Conservation (phyloP, 2,888 invertebrate genomes). For the Oasisia sp. region DNA sequence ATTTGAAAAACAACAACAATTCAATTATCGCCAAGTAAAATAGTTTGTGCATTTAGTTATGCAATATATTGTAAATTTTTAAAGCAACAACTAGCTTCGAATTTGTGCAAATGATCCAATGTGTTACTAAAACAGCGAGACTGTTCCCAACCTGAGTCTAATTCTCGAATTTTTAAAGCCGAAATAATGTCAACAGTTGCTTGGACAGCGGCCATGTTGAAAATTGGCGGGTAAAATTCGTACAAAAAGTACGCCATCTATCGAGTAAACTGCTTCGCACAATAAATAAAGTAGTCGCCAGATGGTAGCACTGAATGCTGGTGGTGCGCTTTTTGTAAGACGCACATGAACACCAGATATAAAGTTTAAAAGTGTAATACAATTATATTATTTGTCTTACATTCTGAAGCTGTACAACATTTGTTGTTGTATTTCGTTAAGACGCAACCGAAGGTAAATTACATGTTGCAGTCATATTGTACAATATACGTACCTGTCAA, state of each 20-base stretch:
- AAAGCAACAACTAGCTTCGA: neutral
- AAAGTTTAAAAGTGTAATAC: too few species aligned
- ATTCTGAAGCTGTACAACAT: too few species aligned
- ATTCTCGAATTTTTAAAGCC: neutral
- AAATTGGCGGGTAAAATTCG: neutral
- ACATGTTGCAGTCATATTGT: too few species aligned
- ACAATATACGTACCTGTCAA: too few species aligned
- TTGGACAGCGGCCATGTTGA: neutral
- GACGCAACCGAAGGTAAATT: too few species aligned
- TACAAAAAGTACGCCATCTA: neutral
- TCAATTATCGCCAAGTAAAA: neutral
- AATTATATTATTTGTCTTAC: too few species aligned
- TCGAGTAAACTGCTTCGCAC: neutral
- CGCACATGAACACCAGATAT: neutral
- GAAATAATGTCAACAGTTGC: slow-evolving; percentile 17
- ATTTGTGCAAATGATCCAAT: neutral
- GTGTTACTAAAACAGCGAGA: neutral
- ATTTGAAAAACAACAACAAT: neutral
- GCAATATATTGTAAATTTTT: neutral
- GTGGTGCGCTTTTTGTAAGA: neutral
- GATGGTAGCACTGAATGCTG: neutral
- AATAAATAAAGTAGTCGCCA: neutral
- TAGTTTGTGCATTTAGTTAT: neutral
- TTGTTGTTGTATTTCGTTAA: too few species aligned
- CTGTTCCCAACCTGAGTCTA: neutral